These are phyloP conservation scores for Meloidogyne hapla DNA, from an alignment of 1,140 invertebrate genomes.

Conservation along the genomic window DNA sequence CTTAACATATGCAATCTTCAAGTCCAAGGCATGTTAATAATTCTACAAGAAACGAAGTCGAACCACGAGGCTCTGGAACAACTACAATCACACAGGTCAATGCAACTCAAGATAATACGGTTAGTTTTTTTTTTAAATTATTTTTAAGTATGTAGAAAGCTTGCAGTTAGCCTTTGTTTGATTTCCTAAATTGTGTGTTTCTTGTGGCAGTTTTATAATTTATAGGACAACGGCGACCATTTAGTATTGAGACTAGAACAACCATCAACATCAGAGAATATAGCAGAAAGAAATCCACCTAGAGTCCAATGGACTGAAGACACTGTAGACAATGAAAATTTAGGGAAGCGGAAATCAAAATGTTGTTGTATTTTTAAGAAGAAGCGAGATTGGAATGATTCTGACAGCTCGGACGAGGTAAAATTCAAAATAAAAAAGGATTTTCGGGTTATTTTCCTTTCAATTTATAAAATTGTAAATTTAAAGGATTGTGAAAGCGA, in stretches of 20 bases:
- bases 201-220: no score
- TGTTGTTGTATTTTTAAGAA: constrained; percentile 60
- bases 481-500: constrained; percentile 55
- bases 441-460: constrained; percentile 16
- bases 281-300: not conserved
- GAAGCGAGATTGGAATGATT: constrained; percentile 53
- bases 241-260: not conserved
- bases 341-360: constrained; percentile 56
- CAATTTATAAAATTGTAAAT: not conserved
- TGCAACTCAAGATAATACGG: not conserved
- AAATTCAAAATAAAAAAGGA: constrained; percentile 13
- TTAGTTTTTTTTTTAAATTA: not conserved
- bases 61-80: not conserved
- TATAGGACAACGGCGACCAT: not conserved
- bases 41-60: not conserved
- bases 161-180: no score
- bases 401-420: constrained; percentile 41
- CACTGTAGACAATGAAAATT: constrained; percentile 50
- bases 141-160: no score
- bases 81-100: not conserved
- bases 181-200: no score
- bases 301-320: constrained; percentile 50
- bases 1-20: not conserved
- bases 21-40: not conserved
- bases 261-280: not conserved